Base-by-base conservation (phyloP, 2,797 vertebrate genomes). In the Ptychadena robeensis region DNA sequence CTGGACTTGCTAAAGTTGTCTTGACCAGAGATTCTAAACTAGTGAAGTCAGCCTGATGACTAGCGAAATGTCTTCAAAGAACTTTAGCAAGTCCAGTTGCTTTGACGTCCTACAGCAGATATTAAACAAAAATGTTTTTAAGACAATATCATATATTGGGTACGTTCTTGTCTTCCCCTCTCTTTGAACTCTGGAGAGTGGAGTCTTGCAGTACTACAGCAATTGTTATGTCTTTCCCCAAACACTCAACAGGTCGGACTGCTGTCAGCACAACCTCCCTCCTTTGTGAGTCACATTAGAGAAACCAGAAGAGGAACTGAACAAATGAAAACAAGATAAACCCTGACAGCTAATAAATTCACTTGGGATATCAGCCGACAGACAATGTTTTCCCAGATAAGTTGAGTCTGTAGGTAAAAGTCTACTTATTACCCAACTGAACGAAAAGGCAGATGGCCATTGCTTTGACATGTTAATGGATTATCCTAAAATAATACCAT, bases 251-350 rank as follows among this genome's bases (percentile, higher is more conserved):
- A 34, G 32, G 48, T 70, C 35, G 18, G 27, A 75, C 30, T 14
- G 27, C 53, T 84, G 82, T 69, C 63, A 84, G 32, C 70, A 53
- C 63, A n/a, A 28, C 9, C 28, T 65, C 34, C 63, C 25, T 31
- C 27, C 38, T 66, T 57, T 84, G 31, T 73, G 71, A 66, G 40
- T 77, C 81, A 70, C 34, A 71, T 35, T 70, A 35, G 14, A 31
- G 66, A 78, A 67, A 12, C 27, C 30, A 73, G 69, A 53, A 64
- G 66, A 71, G 73, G 73, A 77, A 74, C 71, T 81, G 66, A 34
- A 57, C 18, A 73, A 65, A 6, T 32, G 30, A 82, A 77, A 77
- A 69, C 38, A 72, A 79, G 82, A 83, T 83, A 79, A 83, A 65
- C 15, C n/a, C 28, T 66, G 75, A 67, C 40, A 79, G 75, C 53